Base-by-base conservation (phyloP, 2,888 invertebrate species). In the Proisotoma minuta region DNA sequence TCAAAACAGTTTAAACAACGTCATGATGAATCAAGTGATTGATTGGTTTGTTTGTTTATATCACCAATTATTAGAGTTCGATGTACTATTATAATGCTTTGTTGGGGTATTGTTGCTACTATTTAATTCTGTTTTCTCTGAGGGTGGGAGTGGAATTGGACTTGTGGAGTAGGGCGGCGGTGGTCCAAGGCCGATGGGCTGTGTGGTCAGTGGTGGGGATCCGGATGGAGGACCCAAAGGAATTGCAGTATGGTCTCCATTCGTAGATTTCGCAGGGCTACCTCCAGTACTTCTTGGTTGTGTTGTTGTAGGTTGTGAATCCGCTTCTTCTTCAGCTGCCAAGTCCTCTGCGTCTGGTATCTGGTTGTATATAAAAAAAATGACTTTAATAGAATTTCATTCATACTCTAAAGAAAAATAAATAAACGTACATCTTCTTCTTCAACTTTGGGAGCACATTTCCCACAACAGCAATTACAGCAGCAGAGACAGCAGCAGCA, bases 381-480 rank as follows among this genome's bases (percentile, higher is more conserved):
- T 18, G 20, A n/a, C n/a, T n/a, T n/a, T n/a, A 34, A 15, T 34
- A 8, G 15, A 34, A 34, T 34, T 34, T 34, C 34, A 34, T 34
- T n/a, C 47, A 47, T 43, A 40, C 22, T n/a, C 20, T 29, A 57
- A 15, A 22, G 18, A 18, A 8, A 48, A 24, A 24, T 34, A 50
- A 29, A 26, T 20, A 8, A 48, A 56, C 65, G 47, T 57, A 63
- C 66, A 52, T 63, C 66, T 50, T 66, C 66, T 20, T 66, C 66
- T 26, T 61, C 61, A 3, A 63, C 54, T 53, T 62, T 61, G 12
- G 66, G 63, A 18, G 62, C 66, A 29, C 61, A 66, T 29, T 28
- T 62, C 43, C 66, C 61, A 61, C 66, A 66, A 61, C 63, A 66
- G 27, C 61, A 61, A 34, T 63, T 66, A 29, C 66, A 63, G 49